Percentiles rank a stretch among this genome's conserved stretches.
Conservation (phyloP, 2,113 vertebrate species). For the Eulemur rufifrons region DNA sequence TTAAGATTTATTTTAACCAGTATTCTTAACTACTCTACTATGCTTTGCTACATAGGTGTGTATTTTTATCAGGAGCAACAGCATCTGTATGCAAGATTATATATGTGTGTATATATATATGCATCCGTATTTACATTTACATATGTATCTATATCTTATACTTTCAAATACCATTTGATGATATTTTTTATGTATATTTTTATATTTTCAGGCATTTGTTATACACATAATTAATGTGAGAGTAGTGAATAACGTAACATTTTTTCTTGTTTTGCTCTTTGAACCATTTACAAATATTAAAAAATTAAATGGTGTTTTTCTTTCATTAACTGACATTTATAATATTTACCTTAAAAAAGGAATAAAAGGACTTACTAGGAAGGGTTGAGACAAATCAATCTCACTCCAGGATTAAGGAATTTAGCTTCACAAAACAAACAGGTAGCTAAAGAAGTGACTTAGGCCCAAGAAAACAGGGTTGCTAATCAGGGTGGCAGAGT, state of each 20-base stretch:
- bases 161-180: neutral
- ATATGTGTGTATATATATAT: neutral
- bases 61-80: neutral
- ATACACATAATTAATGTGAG: neutral
- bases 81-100: neutral
- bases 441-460: neutral
- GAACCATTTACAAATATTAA: neutral
- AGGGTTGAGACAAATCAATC: neutral
- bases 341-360: neutral
- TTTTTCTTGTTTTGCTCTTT: neutral
- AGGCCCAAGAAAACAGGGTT: neutral
- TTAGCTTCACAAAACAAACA: neutral
- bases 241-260: neutral
- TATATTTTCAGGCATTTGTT: neutral
- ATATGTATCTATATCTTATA: neutral
- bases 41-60: neutral
- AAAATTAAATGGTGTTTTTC: neutral
- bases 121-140: accelerated
- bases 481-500: neutral
- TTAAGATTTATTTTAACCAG: neutral
- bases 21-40: neutral
- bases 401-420: neutral
- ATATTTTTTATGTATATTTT: neutral
- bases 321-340: neutral
- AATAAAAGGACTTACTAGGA: neutral